phyloP scores from a whole-genome alignment of 2,888 invertebrate genomes.

The Cantharis rufa region DNA sequence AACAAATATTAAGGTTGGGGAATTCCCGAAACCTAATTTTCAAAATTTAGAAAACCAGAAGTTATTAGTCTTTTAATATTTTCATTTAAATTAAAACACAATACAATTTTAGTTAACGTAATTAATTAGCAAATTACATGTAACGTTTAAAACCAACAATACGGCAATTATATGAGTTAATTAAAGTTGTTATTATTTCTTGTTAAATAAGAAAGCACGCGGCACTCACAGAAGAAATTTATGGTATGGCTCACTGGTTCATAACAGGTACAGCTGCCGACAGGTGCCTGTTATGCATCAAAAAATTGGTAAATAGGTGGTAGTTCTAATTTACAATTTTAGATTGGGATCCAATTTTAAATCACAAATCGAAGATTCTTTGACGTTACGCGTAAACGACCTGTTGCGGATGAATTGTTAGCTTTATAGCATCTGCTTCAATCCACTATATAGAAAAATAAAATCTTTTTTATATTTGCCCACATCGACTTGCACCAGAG shows the following conservation, averaged over 20 bases:
- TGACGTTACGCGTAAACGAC: conserved; percentile 23
- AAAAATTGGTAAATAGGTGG: conserved; percentile 18
- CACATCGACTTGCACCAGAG: background rate
- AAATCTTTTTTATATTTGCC: background rate
- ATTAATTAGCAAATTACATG: background rate
- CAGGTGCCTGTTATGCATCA: conserved; percentile 28
- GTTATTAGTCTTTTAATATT: no score
- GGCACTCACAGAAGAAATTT: conserved; percentile 7
- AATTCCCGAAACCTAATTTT: no score
- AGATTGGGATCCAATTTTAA: conserved; percentile 16
- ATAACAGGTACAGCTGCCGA: conserved; percentile 17
- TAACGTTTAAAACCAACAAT: background rate
- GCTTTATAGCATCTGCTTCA: conserved; percentile 20
- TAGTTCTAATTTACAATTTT: conserved; percentile 17
- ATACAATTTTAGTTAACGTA: background rate
- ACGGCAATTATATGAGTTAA: background rate
- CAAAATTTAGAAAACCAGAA: no score
- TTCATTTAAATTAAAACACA: background rate
- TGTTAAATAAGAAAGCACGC: conserved; percentile 6
- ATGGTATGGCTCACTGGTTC: conserved; percentile 1
- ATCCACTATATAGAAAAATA: background rate
- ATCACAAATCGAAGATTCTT: conserved; percentile 7
- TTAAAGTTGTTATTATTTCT: background rate
- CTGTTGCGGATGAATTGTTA: conserved; percentile 18
- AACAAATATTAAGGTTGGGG: no score